A percentile compares a stretch with the other conserved stretches of the same genome.
phyloP scores from a whole-genome alignment of 2,888 invertebrate genomes.

The Selenia dentaria region DNA sequence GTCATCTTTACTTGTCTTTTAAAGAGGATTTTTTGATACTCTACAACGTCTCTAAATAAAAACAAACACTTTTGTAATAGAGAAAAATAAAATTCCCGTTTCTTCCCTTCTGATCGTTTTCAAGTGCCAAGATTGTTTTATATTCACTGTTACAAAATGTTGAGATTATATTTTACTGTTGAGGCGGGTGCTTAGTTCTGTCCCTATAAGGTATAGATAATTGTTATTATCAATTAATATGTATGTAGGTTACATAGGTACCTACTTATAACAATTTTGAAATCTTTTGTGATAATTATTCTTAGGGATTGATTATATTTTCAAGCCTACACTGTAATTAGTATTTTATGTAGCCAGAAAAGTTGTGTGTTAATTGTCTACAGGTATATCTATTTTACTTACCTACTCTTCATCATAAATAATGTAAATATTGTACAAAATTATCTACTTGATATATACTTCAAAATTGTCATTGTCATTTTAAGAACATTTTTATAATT shows the following conservation, averaged over 20 bases:
- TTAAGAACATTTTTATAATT: constrained; percentile 51
- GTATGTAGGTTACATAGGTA: too few relatives aligned
- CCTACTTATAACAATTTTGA: neutral
- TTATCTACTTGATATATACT: constrained; percentile 23
- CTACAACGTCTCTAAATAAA: neutral
- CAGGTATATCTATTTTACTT: too few relatives aligned
- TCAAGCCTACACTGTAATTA: too few relatives aligned
- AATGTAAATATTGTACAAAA: constrained; percentile 77
- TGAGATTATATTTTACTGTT: too few relatives aligned
- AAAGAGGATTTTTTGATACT: constrained; percentile 4
- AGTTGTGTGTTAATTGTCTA: neutral
- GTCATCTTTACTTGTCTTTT: constrained; percentile 6
- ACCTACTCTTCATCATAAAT: too few relatives aligned
- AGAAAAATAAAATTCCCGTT: too few relatives aligned
- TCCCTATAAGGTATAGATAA: too few relatives aligned
- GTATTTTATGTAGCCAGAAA: neutral
- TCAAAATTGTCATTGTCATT: constrained; percentile 36
- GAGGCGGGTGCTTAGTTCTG: too few relatives aligned
- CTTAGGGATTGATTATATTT: neutral
- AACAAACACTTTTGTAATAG: too few relatives aligned
- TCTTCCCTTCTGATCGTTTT: constrained; percentile 33
- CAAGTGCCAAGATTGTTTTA: constrained; percentile 47
- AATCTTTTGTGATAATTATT: neutral
- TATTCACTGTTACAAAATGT: constrained; percentile 25
- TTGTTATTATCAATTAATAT: neutral